Base-by-base conservation (phyloP, 1,140 invertebrate genomes). In the Drosophila novamexicana region DNA sequence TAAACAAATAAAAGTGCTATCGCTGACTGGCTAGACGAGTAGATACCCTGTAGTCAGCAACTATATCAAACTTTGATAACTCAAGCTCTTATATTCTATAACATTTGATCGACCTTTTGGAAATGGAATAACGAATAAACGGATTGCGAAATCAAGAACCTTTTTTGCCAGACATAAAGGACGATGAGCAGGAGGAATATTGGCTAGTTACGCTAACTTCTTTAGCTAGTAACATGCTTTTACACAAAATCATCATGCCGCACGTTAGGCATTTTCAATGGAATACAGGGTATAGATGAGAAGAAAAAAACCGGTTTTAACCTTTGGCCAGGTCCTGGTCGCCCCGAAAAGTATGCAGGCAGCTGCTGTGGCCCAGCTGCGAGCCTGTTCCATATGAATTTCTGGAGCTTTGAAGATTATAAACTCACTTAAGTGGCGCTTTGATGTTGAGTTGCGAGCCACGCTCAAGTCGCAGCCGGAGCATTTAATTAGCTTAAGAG, bases 351-450 rank as follows among this genome's bases (percentile, higher is more conserved):
- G 67, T 69, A 79, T 83, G 77, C 73, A 76, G 50, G 40, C 8
- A 47, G 63, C 63, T 77, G 42, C 45, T 34, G 29, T 2, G 2
- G 1, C 2, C 6, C 9, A 3, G 61, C 90, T 91, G 90, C 7
- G 44, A 47, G 74, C 90, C 90, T 91, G 69, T 63, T 81, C 32
- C 29, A 79, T 74, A 79, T 82, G 83, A 90, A 91, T 91, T 86
- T 86, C 90, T 91, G 77, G 83, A 91, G 90, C 90, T 91, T 91
- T 91, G 90, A 91, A 91, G 90, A 91, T 91, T 90, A 76, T 63
- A 75, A 91, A 75, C 77, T 76, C 90, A 81, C 77, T 90, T 83
- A 83, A 76, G 77, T 73, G 71, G 75, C 73, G 82, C 89, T 91
- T 91, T 91, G 90, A 91, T 84, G 90, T 91, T 68, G 79, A 56